Evolutionary conservation across 1,140 invertebrate genomes (phyloP), one percentile per base, ranked within the genome.

Genomic region (Gerris buenoi): DNA sequence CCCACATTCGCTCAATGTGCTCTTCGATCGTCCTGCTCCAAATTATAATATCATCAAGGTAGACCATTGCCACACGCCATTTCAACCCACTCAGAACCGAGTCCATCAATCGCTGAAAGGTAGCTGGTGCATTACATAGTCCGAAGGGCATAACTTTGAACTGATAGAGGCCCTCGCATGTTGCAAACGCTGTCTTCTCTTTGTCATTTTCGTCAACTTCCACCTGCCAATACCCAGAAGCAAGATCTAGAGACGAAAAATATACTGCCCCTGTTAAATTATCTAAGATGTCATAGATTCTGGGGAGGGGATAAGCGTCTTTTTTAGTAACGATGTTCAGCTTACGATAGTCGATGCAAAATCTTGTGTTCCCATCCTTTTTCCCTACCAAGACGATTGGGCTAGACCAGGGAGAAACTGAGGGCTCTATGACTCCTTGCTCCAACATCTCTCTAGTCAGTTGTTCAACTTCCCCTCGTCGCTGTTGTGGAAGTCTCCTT

Each of bases 181-280:
- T 46, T 18, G 18, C 33, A 18, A 46, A 46, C 5, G 33, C 33
- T 46, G 33, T 46, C 18, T 46, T 46, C 18, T 46, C 33, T 46
- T n/a, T n/a, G n/a, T n/a, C n/a, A n/a, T n/a, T n/a, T n/a, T n/a
- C n/a, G n/a, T n/a, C n/a, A n/a, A n/a, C 70, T n/a, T 72, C 68
- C 15, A 84, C 75, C 70, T 84, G 81, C 71, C 77, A 79, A 73
- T 79, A 84, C 2, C 82, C 82, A 29, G 71, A 75, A 2, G 71
- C 74, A 14, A 81, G 67, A 72, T 84, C 81, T 23, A 83, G 65
- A 0, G 76, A 75, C 0, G 73, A 73, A 67, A 83, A 82, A 68
- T 75, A 79, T 63, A 73, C 71, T 3, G 73, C 70, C 2, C 74
- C 73, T 10, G 74, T 73, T 65, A 83, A 66, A 28, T 72, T 70